Base-by-base conservation (phyloP, 92 coral and sea anemone species). In the Montipora capitata region DNA sequence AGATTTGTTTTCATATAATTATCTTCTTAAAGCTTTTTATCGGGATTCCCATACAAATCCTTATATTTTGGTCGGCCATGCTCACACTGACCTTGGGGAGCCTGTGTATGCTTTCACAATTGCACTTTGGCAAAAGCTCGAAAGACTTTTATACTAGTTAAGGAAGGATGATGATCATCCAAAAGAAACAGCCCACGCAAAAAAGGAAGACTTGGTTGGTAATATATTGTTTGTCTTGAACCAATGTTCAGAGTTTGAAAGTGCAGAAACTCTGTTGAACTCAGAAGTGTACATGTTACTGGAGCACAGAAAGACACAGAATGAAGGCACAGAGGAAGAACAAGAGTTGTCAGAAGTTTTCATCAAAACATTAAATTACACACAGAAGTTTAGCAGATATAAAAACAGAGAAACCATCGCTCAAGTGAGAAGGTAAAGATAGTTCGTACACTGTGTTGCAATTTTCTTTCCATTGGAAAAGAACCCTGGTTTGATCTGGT, bases 391-490 rank as follows among this genome's bases (percentile, higher is more conserved):
- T 65, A 96, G 98, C 75, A 91, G 99, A 73, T 98, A 98, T 68
- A 98, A 98, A 63, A 98, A 98, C 90, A 92, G 99, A 72, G 99
- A 96, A 91, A 98, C 99, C 13, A 98, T 98, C 3, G 99, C 99
- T 16, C 98, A 96, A 88, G 99, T 98, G 2, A 76, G 99, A 92
- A 95, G 98, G 98, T 95, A 45, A 48, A 48, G 35, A 27, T 27
- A 27, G 35, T 27, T 27, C 1, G 35, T 27, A 27, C 35, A 27
- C 35, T 27, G 35, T 27, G 35, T 27, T 27, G 35, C 35, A 27
- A 27, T 27, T 27, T 27, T 27, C 35, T 27, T 27, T 27, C 35
- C 35, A 27, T 27, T 27, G 35, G 35, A 27, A 27, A 27, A 27
- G 35, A 27, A 27, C 35, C 35, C 35, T 27, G 35, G 35, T 1